These are phyloP conservation scores for Diadophis punctatus DNA, from an alignment of 2,113 vertebrate genomes.

Conservation along the genomic window DNA sequence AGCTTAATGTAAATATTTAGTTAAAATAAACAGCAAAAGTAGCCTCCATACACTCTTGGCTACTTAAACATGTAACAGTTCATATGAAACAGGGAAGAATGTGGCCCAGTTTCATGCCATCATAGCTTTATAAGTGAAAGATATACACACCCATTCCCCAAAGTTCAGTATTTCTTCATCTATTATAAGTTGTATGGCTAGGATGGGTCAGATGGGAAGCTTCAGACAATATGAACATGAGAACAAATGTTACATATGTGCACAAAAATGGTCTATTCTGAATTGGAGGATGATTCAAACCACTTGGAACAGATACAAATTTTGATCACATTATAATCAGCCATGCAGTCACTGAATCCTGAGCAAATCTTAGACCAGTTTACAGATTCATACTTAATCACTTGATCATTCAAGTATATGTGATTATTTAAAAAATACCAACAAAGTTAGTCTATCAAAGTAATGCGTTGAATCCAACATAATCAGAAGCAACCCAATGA, in stretches of 20 bases:
- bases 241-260: not conserved
- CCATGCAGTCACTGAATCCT: not conserved
- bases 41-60: conserved; percentile 22
- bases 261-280: not conserved
- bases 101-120: not conserved
- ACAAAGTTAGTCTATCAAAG: not conserved
- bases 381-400: not conserved
- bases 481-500: not conserved
- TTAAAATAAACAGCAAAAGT: conserved; percentile 43
- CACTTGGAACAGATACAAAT: not conserved
- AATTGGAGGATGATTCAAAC: not conserved
- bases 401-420: not conserved
- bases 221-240: not conserved
- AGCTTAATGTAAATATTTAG: conserved; percentile 46
- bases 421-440: not conserved
- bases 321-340: not conserved
- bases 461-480: not conserved
- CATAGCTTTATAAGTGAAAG: not conserved
- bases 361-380: not conserved
- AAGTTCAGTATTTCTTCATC: not conserved
- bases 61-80: conserved; percentile 38
- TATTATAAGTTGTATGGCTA: not conserved
- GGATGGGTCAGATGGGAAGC: not conserved
- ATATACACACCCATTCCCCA: not conserved
- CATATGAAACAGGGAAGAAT: conserved; percentile 31